Evolutionary conservation across 1,140 invertebrate species (phyloP).

Genomic region (Trypoxylus dichotomus): DNA sequence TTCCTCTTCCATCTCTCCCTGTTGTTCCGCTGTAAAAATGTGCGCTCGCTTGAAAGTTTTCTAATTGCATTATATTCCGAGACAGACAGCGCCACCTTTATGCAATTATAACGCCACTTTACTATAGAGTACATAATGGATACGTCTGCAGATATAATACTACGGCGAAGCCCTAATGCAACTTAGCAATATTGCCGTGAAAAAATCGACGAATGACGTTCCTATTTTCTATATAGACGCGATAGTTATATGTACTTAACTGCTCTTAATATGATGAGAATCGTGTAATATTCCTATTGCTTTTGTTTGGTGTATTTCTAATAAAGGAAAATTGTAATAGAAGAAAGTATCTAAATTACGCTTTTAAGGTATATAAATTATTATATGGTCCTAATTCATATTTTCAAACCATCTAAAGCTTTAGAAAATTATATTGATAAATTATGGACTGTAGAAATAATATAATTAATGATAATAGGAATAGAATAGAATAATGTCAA

Average conservation of each 20-base stretch:
- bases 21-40: conserved; percentile 18
- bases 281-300: neutral
- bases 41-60: conserved; percentile 30
- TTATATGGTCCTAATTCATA: too few species aligned
- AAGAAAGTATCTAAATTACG: neutral
- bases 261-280: conserved; percentile 9
- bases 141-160: conserved; percentile 30
- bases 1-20: neutral
- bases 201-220: conserved; percentile 19
- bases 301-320: neutral
- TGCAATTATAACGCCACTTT: conserved; percentile 35
- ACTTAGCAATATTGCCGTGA: conserved; percentile 31
- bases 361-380: too few species aligned
- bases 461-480: too few species aligned
- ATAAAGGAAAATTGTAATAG: neutral
- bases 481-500: too few species aligned
- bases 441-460: too few species aligned
- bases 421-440: too few species aligned
- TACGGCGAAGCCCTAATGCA: conserved; percentile 22
- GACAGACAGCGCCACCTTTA: conserved; percentile 34
- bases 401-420: too few species aligned
- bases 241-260: neutral
- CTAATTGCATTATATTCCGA: conserved; percentile 33
- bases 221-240: neutral
- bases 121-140: conserved; percentile 33